Conservation (phyloP, 64 coral and sea anemone genomes). For the Stichodactyla helianthus region DNA sequence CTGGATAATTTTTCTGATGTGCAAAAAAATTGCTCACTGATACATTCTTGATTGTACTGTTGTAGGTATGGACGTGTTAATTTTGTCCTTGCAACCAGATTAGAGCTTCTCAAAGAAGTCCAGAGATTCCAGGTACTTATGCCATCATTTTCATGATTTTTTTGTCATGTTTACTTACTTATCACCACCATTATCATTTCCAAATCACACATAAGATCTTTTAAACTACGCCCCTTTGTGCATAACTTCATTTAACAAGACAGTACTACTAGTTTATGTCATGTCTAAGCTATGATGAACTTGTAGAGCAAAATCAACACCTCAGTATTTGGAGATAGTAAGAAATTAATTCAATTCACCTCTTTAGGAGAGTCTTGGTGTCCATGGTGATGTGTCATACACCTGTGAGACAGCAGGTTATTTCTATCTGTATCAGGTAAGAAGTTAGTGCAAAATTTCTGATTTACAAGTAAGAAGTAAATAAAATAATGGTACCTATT, state of each 20-base stretch:
- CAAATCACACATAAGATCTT: too few relatives aligned
- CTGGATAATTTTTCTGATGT: neutral
- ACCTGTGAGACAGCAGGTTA: slow-evolving; percentile 98
- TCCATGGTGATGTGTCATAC: slow-evolving; percentile 97
- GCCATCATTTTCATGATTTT: neutral
- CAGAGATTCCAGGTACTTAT: slow-evolving; percentile 76
- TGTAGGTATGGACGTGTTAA: slow-evolving; percentile 93
- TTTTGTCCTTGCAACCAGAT: slow-evolving; percentile 84
- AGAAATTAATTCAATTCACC: neutral
- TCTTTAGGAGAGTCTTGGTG: slow-evolving; percentile 84
- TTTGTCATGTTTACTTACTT: neutral
- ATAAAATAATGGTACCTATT: too few relatives aligned
- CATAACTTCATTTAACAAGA: too few relatives aligned
- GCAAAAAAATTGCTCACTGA: neutral
- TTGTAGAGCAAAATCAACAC: too few relatives aligned
- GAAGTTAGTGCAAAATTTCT: too few relatives aligned
- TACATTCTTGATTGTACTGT: neutral
- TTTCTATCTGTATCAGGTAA: slow-evolving; percentile 96
- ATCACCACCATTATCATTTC: too few relatives aligned
- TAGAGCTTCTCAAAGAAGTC: slow-evolving; percentile 89
- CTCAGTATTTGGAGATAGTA: neutral
- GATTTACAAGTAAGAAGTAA: too few relatives aligned
- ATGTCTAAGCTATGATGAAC: too few relatives aligned
- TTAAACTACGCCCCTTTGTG: too few relatives aligned
- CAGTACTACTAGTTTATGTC: too few relatives aligned